Base-by-base conservation (phyloP, 2,113 vertebrate genomes). In the Poeciliopsis occidentalis region DNA sequence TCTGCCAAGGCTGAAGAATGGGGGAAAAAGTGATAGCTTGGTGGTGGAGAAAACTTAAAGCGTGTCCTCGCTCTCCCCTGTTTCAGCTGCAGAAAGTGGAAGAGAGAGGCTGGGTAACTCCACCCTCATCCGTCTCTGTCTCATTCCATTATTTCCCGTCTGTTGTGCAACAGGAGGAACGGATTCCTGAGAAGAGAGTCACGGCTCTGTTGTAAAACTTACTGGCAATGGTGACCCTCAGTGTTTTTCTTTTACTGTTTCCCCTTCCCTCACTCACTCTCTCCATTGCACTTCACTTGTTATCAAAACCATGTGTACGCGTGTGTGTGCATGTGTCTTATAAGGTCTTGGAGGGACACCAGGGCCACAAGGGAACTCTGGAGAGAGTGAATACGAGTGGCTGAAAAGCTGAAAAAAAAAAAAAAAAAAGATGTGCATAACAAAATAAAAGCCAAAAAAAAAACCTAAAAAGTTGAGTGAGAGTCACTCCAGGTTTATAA, bases 181-280 rank as follows among this genome's bases (percentile, higher is more conserved):
- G 29, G 90, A 94, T 94, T 94, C 94, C 94, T 91, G 78, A 94
- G 92, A 47, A 67, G 73, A 87, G 91, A 94, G 94, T 94, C 94
- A 94, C 87, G 47, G 90, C 84, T 89, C 92, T 92, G 93, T 90
- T 92, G 92, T 91, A 93, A 93, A 94, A 93, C 92, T 93, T 92
- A 93, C 89, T 93, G 94, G 93, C 94, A 93, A 83, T 73, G 85
- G 76, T 77, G 85, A 87, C 84, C 84, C 87, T 92, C 82, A 81
- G 83, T 93, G 79, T 92, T 92, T 91, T 92, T 90, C 89, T 88
- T 90, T 91, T 84, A 86, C 86, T 76, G 82, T 89, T 89, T 88
- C 82, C 85, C 79, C 24, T 57, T 85, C 70, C 31, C 85, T 88
- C 82, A 15, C 77, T 89, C 88, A 80, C 80, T 92, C 85, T 71